Evolutionary conservation across 2,888 invertebrate genomes (phyloP), one percentile per base, ranked within the genome.

Genomic region (Standfussiana lucernea): DNA sequence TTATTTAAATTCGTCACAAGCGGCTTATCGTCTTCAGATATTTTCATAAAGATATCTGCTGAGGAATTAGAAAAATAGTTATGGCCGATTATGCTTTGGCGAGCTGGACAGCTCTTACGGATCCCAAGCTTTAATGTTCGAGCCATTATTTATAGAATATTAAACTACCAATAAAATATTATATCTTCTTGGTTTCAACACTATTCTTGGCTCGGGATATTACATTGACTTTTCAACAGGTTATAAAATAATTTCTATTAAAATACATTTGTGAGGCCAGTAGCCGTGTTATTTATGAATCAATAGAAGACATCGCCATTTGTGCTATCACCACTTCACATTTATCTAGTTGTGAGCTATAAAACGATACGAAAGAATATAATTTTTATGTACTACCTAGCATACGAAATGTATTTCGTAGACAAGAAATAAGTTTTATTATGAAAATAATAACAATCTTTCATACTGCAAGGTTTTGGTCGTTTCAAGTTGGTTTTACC

Each of bases 251-350:
- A 37, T 79, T 68, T 76, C 28, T 71, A 66, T 75, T 77, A 84
- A 71, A 72, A 72, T 74, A 74, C 62, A 18, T n/a, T n/a, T 32
- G 62, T 75, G 56, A 24, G 59, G 67, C n/a, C 61, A 61, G 80
- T 47, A 68, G 75, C 72, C 42, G 67, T 50, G 67, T 79, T 83
- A 85, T 85, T 83, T 84, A 77, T 75, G 66, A 75, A 68, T 66
- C 64, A 64, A 76, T 78, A 67, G 75, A 81, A 71, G 77, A 80
- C 83, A 77, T 70, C 72, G 87, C 71, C 72, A 78, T 80, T 86
- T 75, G n/a, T 56, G 74, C 70, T 84, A 88, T 87, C 86, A 74
- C 77, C 86, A 86, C 84, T 88, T 79, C 72, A 86, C 66, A 72
- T 82, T 82, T 79, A 86, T 84, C 73, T 77, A 53, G 42, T 42